phyloP scores from a whole-genome alignment of 2,113 vertebrate genomes.

The Neopipo cinnamomea region DNA sequence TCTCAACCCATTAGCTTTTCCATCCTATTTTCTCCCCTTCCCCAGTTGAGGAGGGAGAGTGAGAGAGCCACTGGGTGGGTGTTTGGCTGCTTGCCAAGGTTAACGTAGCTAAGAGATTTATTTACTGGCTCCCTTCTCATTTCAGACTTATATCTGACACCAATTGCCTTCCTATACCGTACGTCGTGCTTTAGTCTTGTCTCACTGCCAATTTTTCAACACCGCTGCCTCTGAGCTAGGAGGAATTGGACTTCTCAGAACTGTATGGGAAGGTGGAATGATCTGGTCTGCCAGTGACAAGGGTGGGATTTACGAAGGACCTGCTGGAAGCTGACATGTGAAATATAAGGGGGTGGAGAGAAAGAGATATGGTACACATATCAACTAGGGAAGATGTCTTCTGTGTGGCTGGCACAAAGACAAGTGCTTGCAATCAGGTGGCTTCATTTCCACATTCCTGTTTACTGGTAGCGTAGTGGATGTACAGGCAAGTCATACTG shows the following conservation, averaged over 20 bases:
- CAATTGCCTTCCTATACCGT: not conserved
- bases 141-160: not conserved
- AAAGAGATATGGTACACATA: not conserved
- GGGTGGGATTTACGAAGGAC: not conserved
- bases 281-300: not conserved
- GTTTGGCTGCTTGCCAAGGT: not conserved
- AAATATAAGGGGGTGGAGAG: not conserved
- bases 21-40: not conserved
- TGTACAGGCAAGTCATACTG: not conserved
- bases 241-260: not conserved
- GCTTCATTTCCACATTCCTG: not conserved
- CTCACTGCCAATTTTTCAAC: not conserved
- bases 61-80: accelerated
- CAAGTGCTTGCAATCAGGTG: not conserved
- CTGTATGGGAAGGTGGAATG: not conserved
- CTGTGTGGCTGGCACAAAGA: not conserved
- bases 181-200: not conserved
- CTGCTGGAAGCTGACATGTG: not conserved
- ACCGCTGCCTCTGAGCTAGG: not conserved
- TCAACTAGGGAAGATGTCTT: not conserved
- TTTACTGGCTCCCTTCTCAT: not conserved
- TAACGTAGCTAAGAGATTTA: not conserved
- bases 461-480: not conserved
- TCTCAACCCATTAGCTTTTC: not conserved
- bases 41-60: accelerated